phyloP scores from a whole-genome alignment of 2,888 invertebrate species.

The Orthosia gothica region DNA sequence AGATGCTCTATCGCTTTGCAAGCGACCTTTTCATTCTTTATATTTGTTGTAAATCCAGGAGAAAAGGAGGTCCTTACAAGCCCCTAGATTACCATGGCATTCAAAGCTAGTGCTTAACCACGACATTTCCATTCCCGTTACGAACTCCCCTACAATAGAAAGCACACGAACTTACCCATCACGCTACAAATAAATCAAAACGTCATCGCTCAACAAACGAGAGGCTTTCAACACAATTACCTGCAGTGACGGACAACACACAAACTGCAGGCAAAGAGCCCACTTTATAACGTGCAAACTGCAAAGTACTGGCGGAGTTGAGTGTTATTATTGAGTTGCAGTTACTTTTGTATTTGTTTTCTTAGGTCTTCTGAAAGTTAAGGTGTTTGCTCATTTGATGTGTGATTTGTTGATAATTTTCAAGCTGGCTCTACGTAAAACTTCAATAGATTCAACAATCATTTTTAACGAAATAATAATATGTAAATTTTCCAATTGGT shows the following conservation, averaged over 20 bases:
- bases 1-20: background rate
- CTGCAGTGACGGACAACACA: conserved; percentile 57
- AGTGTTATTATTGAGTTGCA: conserved; percentile 55
- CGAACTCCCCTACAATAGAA: conserved; percentile 53
- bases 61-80: background rate
- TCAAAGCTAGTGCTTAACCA: conserved; percentile 31
- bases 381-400: background rate
- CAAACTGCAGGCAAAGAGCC: conserved; percentile 57
- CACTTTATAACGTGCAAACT: conserved; percentile 65
- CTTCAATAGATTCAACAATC: background rate
- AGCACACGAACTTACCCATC: conserved; percentile 66
- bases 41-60: background rate
- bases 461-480: too few relatives aligned
- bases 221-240: conserved; percentile 70
- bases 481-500: background rate
- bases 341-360: conserved; percentile 49
- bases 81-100: conserved; percentile 9
- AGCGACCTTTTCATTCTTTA: background rate
- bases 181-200: conserved; percentile 70
- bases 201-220: conserved; percentile 68
- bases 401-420: background rate
- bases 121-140: conserved; percentile 43
- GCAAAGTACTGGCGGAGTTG: conserved; percentile 46
- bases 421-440: background rate
- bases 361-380: conserved; percentile 26